Evolutionary conservation across 2,113 vertebrate species (phyloP), one percentile per base, ranked within the genome.

Genomic region (Poeciliopsis retropinna): DNA sequence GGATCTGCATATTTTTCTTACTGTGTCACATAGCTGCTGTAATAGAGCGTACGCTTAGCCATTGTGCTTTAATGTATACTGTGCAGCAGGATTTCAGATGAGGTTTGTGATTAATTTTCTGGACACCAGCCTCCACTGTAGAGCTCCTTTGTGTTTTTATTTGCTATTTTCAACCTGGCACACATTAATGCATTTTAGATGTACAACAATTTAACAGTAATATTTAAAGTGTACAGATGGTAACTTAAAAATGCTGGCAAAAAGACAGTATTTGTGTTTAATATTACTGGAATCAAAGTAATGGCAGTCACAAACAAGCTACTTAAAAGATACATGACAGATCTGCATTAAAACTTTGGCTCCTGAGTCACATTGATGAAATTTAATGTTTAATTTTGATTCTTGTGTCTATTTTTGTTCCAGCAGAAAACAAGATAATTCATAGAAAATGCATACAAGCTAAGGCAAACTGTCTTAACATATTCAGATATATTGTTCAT

Each of bases 1-100:
- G 61, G 57, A 72, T 87, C 76, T 84, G 73, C 79, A 83, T 82
- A 76, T 76, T 81, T 74, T 51, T 61, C n/a, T 67, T 73, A 81
- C 72, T 87, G 60, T 66, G 70, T 83, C 70, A 81, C 67, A 54
- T 57, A 31, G 22, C 54, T 64, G 60, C 68, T 84, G 71, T 74
- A 72, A 66, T 31, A 73, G n/a, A 37, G 8, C n/a, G 54, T 27
- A 57, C 32, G 29, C 66, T 57, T 34, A 60, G 25, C 60, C 9
- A 64, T 30, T 17, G 9, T 68, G 27, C 32, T 78, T 31, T 66
- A 72, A 78, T 54, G 64, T 47, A 44, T 47, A 65, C 30, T 64
- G 60, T 22, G 8, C 64, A 64, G 78, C 31, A 63, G 57, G 74
- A 44, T 19, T 60, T 47, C 13, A 80, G 14, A 27, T 9, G 30